Base-by-base conservation (phyloP, 2,113 vertebrate species). In the Ailurus styani region DNA sequence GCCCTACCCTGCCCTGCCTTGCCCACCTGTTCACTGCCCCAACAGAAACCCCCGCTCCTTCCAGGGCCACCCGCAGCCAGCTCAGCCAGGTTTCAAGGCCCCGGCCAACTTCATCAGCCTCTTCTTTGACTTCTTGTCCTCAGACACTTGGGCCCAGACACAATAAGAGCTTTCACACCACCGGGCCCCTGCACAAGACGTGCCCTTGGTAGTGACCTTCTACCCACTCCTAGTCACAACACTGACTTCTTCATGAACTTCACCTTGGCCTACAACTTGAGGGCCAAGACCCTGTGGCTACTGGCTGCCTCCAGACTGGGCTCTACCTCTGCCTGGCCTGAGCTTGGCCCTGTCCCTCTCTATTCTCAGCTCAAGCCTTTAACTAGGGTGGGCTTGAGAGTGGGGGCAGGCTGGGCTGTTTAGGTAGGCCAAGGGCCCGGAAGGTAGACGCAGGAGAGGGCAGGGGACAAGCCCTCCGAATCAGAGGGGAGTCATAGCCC, bases 1-100 rank as follows among this genome's bases (percentile, higher is more conserved):
- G 82, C 97, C 98, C 81, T 97, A 50, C 93, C 90, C 70, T 95
- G 87, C 96, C 87, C 91, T 75, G 84, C 88, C 95, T 40, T 95
- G 81, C 98, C 90, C 72, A 87, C 86, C 83, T 52, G 83, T 75
- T 95, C 93, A 57, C 60, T 96, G 78, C 50, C 83, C 89, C 54
- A 42, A n/a, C 42, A 91, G 82, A 95, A 86, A 8, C 23, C 57
- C 57, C 75, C 7, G 3, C 73, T 40, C 88, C 31, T 29, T 3
- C 54, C 78, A 55, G 34, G 54, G 62, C 84, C n/a, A 79, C 84
- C 42, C 52, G 40, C 7, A 81, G 72, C 77, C 87, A 57, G 52
- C 75, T 87, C 81, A 72, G 34, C 42, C 78, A 55, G 54, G 11
- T 21, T 91, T 73, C 34, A 14, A 29, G 34, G 66, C 10, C 68